Conservation (phyloP, 2,797 vertebrate species). For the Lutjanus argentimaculatus region DNA sequence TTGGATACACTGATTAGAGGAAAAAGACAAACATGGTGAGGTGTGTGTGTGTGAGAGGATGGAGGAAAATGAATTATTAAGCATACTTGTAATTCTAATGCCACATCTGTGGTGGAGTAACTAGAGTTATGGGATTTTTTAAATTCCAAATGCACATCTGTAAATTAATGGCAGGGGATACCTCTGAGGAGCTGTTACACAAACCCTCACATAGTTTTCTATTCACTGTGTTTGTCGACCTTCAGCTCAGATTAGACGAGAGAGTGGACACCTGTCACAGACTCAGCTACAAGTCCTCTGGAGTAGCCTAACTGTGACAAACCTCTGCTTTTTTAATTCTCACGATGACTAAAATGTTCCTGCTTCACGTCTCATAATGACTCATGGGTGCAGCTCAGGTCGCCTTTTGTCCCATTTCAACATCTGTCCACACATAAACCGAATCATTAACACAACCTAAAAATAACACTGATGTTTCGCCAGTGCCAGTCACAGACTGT, state of each 20-base stretch:
- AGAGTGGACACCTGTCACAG: neutral
- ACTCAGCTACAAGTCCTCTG: neutral
- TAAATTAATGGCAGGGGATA: neutral
- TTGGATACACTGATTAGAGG: slow-evolving; percentile 84
- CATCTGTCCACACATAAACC: slow-evolving; percentile 22
- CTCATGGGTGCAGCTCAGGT: neutral
- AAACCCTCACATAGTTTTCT: neutral
- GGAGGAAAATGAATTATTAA: no score
- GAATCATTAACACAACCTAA: slow-evolving; percentile 4
- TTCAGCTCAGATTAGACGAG: neutral
- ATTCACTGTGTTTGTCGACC: neutral
- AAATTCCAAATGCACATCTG: no score
- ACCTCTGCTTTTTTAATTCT: neutral
- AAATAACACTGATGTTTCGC: slow-evolving; percentile 1
- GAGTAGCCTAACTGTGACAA: neutral
- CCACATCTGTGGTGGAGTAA: no score
- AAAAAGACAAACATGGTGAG: neutral
- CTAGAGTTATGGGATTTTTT: neutral
- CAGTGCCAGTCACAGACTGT: neutral
- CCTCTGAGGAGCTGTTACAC: neutral
- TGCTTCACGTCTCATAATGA: neutral
- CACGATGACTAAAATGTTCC: neutral
- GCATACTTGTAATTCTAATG: no score
- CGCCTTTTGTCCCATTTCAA: slow-evolving; percentile 4
- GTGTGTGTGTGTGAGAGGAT: neutral